These are phyloP conservation scores for Drosophila burlai DNA, from an alignment of 1,140 invertebrate species.

Conservation along the genomic window DNA sequence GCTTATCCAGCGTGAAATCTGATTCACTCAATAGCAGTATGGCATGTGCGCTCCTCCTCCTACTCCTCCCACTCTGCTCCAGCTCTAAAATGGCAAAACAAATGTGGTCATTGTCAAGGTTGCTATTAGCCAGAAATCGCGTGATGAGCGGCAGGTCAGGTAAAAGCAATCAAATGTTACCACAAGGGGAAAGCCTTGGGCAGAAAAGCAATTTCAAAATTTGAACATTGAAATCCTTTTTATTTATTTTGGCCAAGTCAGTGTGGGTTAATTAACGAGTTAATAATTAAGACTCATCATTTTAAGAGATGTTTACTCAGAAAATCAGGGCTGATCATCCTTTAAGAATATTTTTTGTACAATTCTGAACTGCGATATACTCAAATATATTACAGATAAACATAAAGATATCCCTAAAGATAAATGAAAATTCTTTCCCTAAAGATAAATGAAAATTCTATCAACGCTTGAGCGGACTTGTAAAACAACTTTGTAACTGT, in stretches of 20 bases:
- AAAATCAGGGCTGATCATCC: neutral
- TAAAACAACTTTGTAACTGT: neutral
- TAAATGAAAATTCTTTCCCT: too few relatives aligned
- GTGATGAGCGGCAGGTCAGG: constrained; percentile 10
- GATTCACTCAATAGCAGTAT: constrained; percentile 33
- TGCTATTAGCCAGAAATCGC: constrained; percentile 29
- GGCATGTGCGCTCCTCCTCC: constrained; percentile 17
- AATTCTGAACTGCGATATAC: neutral
- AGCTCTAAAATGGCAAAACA: constrained; percentile 9
- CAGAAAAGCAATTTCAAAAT: neutral
- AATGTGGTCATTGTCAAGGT: constrained; percentile 29
- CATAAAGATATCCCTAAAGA: neutral
- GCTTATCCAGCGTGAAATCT: constrained; percentile 55
- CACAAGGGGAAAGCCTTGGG: neutral
- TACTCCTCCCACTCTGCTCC: neutral
- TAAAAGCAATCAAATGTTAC: constrained; percentile 6
- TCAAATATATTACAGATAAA: neutral
- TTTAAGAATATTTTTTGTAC: neutral
- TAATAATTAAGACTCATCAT: neutral
- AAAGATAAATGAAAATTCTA: too few relatives aligned
- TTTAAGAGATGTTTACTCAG: neutral
- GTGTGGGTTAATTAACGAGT: neutral
- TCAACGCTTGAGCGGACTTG: neutral
- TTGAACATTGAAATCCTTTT: neutral
- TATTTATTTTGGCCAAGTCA: too few relatives aligned